Base-by-base conservation (phyloP, 2,888 invertebrate genomes). In the Tipula helvola region DNA sequence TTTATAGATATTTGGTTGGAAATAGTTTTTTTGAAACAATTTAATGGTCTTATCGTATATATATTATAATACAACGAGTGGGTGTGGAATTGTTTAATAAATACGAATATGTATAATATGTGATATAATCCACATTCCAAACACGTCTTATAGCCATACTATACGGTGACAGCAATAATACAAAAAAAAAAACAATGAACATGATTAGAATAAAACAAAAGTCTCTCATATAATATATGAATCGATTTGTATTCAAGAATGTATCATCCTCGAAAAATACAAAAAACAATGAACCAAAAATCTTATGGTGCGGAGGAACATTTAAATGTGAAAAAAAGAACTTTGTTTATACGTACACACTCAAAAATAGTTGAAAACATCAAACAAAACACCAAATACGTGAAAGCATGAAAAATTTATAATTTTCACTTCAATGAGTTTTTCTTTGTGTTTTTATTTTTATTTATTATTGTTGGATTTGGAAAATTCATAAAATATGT, bases 301-400 rank as follows among this genome's bases (percentile, higher is more conserved):
- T 7, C 7, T 71, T 28, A 71, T 71, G 71, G 71, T 71, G 28
- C 71, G 13, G 71, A 16, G 18, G 52, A 16, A 16, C 28, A 52
- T 71, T 16, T 52, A 52, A 5, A 71, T 71, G 13, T 71, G n/a
- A 52, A n/a, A 28, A 28, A 71, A 71, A 18, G 71, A 71, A 28
- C 71, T 71, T 71, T 18, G 28, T 71, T 28, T 39, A 5, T 39
- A 39, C 39, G 7, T 3, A 7, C 39, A 44, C 7, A 12, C 28
- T 71, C 1, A 18, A 71, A 71, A 71, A 71, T 71, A 71, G 71
- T 71, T 71, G 28, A 5, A 71, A 71, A 71, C 71, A 71, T 71
- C 71, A 71, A 71, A 71, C 71, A 71, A 71, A 71, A 71, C 71
- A 71, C 71, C 71, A 71, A 71, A 71, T 71, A 71, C 71, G 71